Evolutionary conservation across 2,888 invertebrate species (phyloP).

Genomic region (Cyclophora albipunctata): DNA sequence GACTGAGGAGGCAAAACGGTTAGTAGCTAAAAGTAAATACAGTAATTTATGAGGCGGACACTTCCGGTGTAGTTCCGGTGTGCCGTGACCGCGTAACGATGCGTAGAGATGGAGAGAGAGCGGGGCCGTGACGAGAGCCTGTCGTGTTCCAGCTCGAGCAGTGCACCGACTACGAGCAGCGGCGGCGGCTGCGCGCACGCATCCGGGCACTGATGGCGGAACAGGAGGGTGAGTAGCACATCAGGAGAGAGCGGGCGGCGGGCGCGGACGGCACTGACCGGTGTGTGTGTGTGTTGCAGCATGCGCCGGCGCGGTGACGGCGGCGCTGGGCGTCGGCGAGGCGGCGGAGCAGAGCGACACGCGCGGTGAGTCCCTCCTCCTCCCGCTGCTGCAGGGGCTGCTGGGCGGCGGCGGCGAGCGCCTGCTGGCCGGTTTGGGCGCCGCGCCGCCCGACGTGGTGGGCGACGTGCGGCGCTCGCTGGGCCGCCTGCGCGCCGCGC

Average conservation of each 20-base stretch:
- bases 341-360: slow-evolving; percentile 26
- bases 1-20: too few relatives aligned
- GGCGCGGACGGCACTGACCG: not conserved
- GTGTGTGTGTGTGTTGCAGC: slow-evolving; percentile 30
- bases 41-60: too few relatives aligned
- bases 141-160: slow-evolving; percentile 81
- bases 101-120: too few relatives aligned
- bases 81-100: too few relatives aligned
- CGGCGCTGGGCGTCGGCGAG: slow-evolving; percentile 49
- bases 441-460: slow-evolving; percentile 78
- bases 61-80: too few relatives aligned
- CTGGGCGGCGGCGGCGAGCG: slow-evolving; percentile 70
- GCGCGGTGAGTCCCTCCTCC: slow-evolving; percentile 85
- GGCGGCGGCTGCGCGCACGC: slow-evolving; percentile 86
- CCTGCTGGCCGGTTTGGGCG: slow-evolving; percentile 58
- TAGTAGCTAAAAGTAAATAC: too few relatives aligned
- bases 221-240: slow-evolving; percentile 81
- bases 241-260: not conserved
- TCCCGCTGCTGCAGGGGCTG: slow-evolving; percentile 80
- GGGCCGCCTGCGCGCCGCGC: slow-evolving; percentile 82
- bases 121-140: too few relatives aligned
- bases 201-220: slow-evolving; percentile 89
- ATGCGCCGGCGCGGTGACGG: slow-evolving; percentile 64
- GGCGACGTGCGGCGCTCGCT: slow-evolving; percentile 87
- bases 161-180: slow-evolving; percentile 90